Percentiles rank a stretch among this genome's conserved stretches.
Conservation (phyloP, 2,888 invertebrate genomes). For the Andricus curvator region DNA sequence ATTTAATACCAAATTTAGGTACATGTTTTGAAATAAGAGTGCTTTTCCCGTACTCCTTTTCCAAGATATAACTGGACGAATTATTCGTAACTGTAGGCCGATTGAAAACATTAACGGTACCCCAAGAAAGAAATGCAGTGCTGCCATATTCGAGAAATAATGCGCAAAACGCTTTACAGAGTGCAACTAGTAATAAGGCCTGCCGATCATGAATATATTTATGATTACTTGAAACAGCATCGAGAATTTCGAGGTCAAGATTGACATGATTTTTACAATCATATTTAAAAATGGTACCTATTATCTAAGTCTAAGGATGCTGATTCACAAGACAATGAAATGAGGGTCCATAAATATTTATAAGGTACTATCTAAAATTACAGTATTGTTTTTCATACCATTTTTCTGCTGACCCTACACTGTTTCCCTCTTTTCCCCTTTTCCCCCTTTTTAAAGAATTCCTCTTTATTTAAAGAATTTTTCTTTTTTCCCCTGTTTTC, state of each 20-base stretch:
- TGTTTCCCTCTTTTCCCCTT: too few species aligned
- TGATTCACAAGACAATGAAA: not conserved
- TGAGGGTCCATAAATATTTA: not conserved
- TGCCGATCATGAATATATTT: constrained; percentile 34
- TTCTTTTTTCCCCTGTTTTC: too few species aligned
- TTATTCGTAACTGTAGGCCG: constrained; percentile 28
- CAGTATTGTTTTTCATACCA: not conserved
- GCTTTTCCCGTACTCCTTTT: constrained; percentile 22
- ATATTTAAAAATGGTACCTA: not conserved
- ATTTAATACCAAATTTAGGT: not conserved
- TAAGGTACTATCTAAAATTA: not conserved
- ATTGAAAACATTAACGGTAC: constrained; percentile 12
- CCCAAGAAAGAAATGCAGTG: constrained; percentile 24
- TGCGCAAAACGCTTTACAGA: constrained; percentile 20
- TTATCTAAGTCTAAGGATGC: not conserved
- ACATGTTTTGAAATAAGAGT: not conserved
- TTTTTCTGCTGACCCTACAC: too few species aligned
- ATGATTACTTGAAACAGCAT: constrained; percentile 5
- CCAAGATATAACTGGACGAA: constrained; percentile 31
- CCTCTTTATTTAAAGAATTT: too few species aligned
- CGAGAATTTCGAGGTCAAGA: constrained; percentile 16
- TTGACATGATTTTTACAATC: not conserved
- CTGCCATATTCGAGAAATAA: constrained; percentile 33
- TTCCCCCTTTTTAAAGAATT: too few species aligned
- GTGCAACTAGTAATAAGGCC: constrained; percentile 4